A percentile compares a stretch with the other conserved stretches of the same genome.
phyloP scores from a whole-genome alignment of 2,888 invertebrate species.

The Dugesia japonica region DNA sequence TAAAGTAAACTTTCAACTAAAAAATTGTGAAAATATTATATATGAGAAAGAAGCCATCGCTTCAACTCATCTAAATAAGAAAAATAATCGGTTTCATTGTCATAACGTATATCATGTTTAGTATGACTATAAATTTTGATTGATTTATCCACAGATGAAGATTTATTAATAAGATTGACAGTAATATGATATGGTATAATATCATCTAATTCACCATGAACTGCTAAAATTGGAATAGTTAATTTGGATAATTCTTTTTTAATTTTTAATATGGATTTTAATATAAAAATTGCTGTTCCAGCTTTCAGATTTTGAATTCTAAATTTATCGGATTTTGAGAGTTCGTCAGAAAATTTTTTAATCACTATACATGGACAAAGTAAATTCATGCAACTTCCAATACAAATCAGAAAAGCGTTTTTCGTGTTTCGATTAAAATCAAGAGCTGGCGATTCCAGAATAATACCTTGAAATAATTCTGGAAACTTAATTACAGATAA shows the following conservation, averaged over 20 bases:
- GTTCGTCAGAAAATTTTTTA: neutral
- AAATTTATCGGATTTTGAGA: neutral
- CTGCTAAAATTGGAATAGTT: neutral
- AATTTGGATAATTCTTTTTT: neutral
- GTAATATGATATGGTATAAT: neutral
- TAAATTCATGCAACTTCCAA: neutral
- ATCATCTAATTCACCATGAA: neutral
- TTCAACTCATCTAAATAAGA: neutral
- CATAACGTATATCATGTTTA: neutral
- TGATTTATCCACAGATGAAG: neutral
- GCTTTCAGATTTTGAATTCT: neutral
- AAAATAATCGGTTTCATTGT: neutral
- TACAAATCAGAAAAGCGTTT: neutral
- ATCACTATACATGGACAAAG: neutral
- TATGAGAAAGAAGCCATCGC: neutral
- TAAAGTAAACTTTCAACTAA: neutral
- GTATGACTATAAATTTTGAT: neutral
- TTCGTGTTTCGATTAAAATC: neutral
- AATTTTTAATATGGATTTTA: neutral
- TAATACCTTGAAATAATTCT: neutral
- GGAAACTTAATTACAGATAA: neutral
- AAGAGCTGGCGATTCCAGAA: neutral
- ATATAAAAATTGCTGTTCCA: neutral
- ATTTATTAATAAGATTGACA: neutral
- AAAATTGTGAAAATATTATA: neutral